Evolutionary conservation across 2,113 vertebrate species (phyloP), one percentile per base, ranked within the genome.

Genomic region (Tragelaphus imberbis): DNA sequence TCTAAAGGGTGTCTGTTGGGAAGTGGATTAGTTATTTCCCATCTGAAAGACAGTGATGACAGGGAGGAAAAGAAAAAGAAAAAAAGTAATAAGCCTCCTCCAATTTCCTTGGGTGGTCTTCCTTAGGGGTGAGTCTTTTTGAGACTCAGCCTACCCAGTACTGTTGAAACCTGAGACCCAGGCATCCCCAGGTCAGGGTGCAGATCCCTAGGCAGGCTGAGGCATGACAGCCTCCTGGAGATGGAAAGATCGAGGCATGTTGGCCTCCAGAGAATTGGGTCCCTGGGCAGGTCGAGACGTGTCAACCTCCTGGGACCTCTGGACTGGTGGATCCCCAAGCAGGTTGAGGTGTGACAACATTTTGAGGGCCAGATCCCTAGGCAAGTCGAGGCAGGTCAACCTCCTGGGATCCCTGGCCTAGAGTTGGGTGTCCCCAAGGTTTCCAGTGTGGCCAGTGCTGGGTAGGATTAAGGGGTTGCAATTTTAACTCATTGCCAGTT

Each of bases 231-330:
- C 33, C 17, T 36, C 65, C n/a, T 71, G 65, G 17, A 71, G 65
- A 71, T 21, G 8, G 2, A 71, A 71, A 36, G 19, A 2, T 36
- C 1, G 9, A 71, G 19, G 5, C 19, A 36, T 36, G n/a, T 36
- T 36, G 65, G 19, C 19, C 65, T 36, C 17, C 17, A 9, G 0
- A 71, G n/a, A 71, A 71, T 21, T 21, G 65, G n/a, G 65, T 71
- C 65, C 65, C n/a, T 71, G 68, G n/a, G n/a, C 0, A 36, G n/a
- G 68, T 36, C 2, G 5, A 71, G 9, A 2, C 0, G 0, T 71
- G 65, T 36, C 2, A 4, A 36, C 65, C n/a, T 68, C 17, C 65
- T 36, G n/a, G 9, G n/a, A 71, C 9, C n/a, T n/a, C 9, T 71
- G 9, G 21, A 71, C 9, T 36, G 4, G n/a, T 5, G 5, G 65